phyloP scores from a whole-genome alignment of 2,888 invertebrate genomes.

The Scaptomyza tumidula region DNA sequence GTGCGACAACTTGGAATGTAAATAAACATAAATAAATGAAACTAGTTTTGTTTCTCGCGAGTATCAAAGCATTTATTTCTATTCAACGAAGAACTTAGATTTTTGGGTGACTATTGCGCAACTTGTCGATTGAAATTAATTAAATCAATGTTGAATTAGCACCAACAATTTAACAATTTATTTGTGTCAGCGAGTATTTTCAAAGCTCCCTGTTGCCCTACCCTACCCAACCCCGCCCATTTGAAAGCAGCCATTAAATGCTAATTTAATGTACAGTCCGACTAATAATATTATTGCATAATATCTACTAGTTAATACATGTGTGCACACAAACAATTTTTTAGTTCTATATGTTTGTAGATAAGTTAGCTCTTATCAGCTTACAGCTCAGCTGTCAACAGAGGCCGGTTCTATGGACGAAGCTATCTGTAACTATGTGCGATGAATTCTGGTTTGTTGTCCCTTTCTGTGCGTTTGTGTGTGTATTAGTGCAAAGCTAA shows the following conservation, averaged over 20 bases:
- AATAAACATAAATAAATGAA: constrained; percentile 8
- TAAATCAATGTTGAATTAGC: constrained; percentile 45
- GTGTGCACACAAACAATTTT: constrained; percentile 13
- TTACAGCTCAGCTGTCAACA: constrained; percentile 25
- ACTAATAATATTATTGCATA: constrained; percentile 53
- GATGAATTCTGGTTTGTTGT: background rate
- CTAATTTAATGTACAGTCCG: constrained; percentile 29
- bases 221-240: constrained; percentile 4
- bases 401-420: constrained; percentile 30
- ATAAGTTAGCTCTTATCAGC: constrained; percentile 52
- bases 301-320: constrained; percentile 24
- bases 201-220: background rate
- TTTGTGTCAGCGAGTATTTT: constrained; percentile 32
- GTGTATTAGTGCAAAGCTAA: constrained; percentile 44
- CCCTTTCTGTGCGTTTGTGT: constrained; percentile 7
- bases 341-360: constrained; percentile 27
- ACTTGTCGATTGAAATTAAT: constrained; percentile 54
- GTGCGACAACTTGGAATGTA: constrained; percentile 26
- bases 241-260: constrained; percentile 23
- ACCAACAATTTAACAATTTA: constrained; percentile 39
- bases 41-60: constrained; percentile 27
- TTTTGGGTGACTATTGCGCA: constrained; percentile 30
- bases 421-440: constrained; percentile 2
- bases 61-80: constrained; percentile 2
- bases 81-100: background rate